These are phyloP conservation scores for Mnemiopsis leidyi DNA, from an alignment of 37 sponge, comb jelly and placozoan genomes.

Conservation along the genomic window DNA sequence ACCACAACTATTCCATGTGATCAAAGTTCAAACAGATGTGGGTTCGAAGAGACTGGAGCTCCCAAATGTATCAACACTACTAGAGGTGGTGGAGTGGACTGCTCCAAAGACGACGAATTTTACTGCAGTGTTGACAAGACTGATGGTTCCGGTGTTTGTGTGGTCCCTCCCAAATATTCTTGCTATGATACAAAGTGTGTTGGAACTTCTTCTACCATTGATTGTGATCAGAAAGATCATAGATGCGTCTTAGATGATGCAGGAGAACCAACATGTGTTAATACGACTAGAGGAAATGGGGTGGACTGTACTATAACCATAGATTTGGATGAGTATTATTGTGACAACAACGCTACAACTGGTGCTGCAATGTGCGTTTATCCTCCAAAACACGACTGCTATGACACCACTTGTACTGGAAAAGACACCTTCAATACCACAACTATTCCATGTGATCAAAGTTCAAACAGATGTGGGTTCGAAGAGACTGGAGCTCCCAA, in stretches of 20 bases:
- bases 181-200: background rate
- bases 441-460: background rate
- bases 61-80: background rate
- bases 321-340: background rate
- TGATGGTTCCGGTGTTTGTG: background rate
- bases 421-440: background rate
- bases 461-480: background rate
- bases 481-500: background rate
- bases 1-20: background rate
- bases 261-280: background rate
- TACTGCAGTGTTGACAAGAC: background rate
- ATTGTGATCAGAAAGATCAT: background rate
- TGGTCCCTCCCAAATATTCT: background rate
- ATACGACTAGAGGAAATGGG: background rate
- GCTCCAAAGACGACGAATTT: background rate
- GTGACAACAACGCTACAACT: background rate
- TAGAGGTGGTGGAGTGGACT: background rate
- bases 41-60: background rate
- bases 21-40: background rate
- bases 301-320: background rate
- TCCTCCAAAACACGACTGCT: slow-evolving; percentile 19
- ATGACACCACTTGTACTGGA: background rate
- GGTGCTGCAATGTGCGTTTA: background rate
- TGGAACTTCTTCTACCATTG: background rate
- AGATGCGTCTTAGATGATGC: background rate